Evolutionary conservation across 1,140 invertebrate genomes (phyloP).

Genomic region (Thrips palmi): DNA sequence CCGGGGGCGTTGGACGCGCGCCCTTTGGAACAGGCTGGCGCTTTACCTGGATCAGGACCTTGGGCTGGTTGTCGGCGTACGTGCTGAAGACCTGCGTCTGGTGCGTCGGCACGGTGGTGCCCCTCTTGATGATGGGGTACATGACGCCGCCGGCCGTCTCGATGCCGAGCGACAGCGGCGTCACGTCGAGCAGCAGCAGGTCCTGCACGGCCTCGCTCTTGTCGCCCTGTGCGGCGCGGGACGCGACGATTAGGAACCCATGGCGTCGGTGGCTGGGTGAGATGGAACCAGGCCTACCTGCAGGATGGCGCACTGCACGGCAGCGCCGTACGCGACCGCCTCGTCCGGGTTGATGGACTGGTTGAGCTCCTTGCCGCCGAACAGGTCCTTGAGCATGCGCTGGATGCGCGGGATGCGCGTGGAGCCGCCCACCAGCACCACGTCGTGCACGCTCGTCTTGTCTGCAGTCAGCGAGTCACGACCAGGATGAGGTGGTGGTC

Average conservation of each 20-base stretch:
- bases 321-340: conserved; percentile 45
- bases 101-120: conserved; percentile 21
- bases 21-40: neutral
- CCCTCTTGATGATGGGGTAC: conserved; percentile 30
- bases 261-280: too few species aligned
- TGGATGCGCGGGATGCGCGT: conserved; percentile 38
- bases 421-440: conserved; percentile 37
- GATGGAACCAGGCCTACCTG: too few species aligned
- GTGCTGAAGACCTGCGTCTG: conserved; percentile 16
- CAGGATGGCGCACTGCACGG: conserved; percentile 51
- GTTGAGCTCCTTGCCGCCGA: conserved; percentile 37
- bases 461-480: conserved; percentile 30
- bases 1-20: neutral
- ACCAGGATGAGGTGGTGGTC: too few species aligned
- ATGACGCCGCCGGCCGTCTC: conserved; percentile 32
- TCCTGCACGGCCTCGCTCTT: conserved; percentile 38
- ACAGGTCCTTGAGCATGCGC: conserved; percentile 35
- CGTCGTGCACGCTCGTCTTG: conserved; percentile 30
- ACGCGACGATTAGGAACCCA: too few species aligned
- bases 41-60: conserved; percentile 27
- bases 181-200: conserved; percentile 47
- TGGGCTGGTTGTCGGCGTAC: conserved; percentile 27
- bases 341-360: conserved; percentile 38
- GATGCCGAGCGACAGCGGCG: conserved; percentile 46
- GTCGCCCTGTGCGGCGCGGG: too few species aligned